These are phyloP conservation scores for Crocidura indochinensis DNA, from an alignment of 2,797 vertebrate genomes.

Conservation along the genomic window DNA sequence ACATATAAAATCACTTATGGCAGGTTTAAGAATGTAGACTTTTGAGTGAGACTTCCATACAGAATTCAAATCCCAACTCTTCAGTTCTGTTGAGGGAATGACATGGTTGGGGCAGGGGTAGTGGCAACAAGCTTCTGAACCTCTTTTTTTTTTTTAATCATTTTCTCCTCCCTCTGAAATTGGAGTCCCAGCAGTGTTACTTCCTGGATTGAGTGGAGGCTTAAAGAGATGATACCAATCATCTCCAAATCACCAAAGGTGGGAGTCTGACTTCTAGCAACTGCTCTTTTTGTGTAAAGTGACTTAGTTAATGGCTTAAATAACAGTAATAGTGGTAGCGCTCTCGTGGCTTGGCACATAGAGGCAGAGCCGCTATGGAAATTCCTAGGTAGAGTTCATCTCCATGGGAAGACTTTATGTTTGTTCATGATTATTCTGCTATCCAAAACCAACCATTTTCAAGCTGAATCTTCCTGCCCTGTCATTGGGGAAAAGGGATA, in stretches of 20 bases:
- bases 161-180: neutral
- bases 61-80: slow-evolving; percentile 1
- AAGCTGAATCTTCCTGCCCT: neutral
- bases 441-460: neutral
- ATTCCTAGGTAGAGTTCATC: neutral
- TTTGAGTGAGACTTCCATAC: neutral
- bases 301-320: neutral
- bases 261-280: neutral
- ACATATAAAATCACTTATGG: neutral
- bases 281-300: neutral
- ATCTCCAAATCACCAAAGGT: slow-evolving; percentile 10
- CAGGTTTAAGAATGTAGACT: neutral
- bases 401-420: neutral
- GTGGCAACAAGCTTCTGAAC: neutral
- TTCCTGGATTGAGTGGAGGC: neutral
- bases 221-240: slow-evolving; percentile 1
- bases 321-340: neutral
- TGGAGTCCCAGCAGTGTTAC: neutral
- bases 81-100: neutral
- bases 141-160: neutral
- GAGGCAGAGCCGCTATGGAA: neutral
- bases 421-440: neutral
- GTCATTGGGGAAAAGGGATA: no score
- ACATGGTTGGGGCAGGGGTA: no score
- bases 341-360: neutral